Evolutionary conservation across 1,140 invertebrate species (phyloP).

Genomic region (Drosophila bocqueti): DNA sequence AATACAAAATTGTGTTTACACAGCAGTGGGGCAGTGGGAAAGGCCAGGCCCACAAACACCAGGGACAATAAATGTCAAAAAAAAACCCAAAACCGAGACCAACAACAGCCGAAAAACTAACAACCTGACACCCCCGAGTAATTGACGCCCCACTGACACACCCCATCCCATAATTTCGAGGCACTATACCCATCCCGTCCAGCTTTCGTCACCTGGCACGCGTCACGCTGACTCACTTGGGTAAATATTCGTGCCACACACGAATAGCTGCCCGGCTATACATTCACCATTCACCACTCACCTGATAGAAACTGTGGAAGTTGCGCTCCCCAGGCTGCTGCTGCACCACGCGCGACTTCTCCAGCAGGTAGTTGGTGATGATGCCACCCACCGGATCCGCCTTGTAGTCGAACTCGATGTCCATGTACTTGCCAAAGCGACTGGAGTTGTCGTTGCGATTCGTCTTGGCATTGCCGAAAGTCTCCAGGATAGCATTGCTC

Average conservation of each 20-base stretch:
- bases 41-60: constrained; percentile 18
- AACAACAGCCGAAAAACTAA: constrained; percentile 18
- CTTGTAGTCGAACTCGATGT: constrained; percentile 99
- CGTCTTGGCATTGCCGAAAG: constrained; percentile 99
- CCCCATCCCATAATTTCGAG: background rate
- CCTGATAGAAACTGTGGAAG: constrained; percentile 99
- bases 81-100: background rate
- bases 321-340: constrained; percentile 97
- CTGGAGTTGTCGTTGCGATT: constrained; percentile 99
- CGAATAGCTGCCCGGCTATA: constrained; percentile 11
- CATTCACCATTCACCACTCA: constrained; percentile 81
- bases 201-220: constrained; percentile 56
- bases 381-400: constrained; percentile 98
- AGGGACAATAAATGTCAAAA: constrained; percentile 35
- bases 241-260: constrained; percentile 49
- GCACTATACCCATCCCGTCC: constrained; percentile 1
- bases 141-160: constrained; percentile 38
- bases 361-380: constrained; percentile 98
- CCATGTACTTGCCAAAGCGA: constrained; percentile 99
- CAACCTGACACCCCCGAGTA: constrained; percentile 50
- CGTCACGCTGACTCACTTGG: constrained; percentile 72
- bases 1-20: constrained; percentile 25
- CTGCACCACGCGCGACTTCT: constrained; percentile 97
- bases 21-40: background rate
- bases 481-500: constrained; percentile 97